Base-by-base conservation (phyloP, 1,140 invertebrate species). In the Streblospio benedicti region DNA sequence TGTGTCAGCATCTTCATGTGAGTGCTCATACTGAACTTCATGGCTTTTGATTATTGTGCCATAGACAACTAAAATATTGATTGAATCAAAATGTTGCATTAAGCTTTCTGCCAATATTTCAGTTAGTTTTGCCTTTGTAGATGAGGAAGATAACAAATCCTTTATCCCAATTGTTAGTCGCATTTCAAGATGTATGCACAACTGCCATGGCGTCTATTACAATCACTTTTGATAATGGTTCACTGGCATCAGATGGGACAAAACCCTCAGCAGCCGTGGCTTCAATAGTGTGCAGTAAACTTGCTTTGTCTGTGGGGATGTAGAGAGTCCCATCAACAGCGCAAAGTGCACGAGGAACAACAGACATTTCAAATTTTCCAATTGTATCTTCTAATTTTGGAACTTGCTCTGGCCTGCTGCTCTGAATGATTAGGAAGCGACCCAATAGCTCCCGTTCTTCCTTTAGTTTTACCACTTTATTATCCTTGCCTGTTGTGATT, bases 391-490 rank as follows among this genome's bases (percentile, higher is more conserved):
- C 30, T 31, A 30, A 31, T 52, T 52, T 52, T 52, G 49, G 2
- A 2, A 27, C 49, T 28, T 30, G 50, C 50, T 52, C 5, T 2
- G 25, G 50, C 33, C 50, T 25, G 50, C 6, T 52, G 20, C 30
- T 31, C 16, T 52, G 50, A 31, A 31, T 52, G 25, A 52, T 52
- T 25, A n/a, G 2, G 33, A 52, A 52, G 28, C 6, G 3, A 31
- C 25, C 50, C 9, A 52, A 31, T 31, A 52, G 30, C 33, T 52
- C 50, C 28, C 25, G 50, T 31, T 52, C 50, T 16, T 52, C 27
- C 9, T 31, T 3, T 18, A 52, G 18, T 31, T 52, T 52, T 25
- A 25, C 33, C 9, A n/a, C n/a, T n/a, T 38, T 38, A n/a, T n/a
- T 12, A 52, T 18, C 30, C 5, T 30, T 31, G 30, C 27, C 27